These are phyloP conservation scores for Callionymus lyra DNA, from an alignment of 2,113 vertebrate species.

Conservation along the genomic window DNA sequence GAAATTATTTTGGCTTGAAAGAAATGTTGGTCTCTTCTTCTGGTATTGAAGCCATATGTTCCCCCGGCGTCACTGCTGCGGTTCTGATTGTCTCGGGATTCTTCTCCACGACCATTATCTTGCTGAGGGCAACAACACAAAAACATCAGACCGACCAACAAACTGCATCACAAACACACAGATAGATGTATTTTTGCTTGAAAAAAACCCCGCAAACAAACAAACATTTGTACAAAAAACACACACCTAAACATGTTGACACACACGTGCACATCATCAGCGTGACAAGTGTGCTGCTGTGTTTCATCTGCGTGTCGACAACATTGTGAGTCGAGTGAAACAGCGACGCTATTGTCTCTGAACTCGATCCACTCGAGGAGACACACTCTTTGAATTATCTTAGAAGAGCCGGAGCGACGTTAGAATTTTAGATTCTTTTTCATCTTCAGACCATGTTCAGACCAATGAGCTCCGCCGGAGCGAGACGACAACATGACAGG, in stretches of 20 bases:
- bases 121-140: slow-evolving; percentile 28
- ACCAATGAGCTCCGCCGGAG: background rate
- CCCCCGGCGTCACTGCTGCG: slow-evolving; percentile 4
- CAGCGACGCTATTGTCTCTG: slow-evolving; percentile 5
- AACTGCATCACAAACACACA: too few species aligned
- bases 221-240: too few species aligned
- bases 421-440: too few species aligned
- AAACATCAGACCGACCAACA: slow-evolving; percentile 17
- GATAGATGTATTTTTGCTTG: too few species aligned
- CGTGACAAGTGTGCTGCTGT: too few species aligned
- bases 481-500: slow-evolving; percentile 17
- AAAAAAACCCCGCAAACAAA: too few species aligned
- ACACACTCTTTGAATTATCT: slow-evolving; percentile 57
- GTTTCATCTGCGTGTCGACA: too few species aligned
- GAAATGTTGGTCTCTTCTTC: slow-evolving; percentile 23
- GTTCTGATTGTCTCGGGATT: slow-evolving; percentile 39
- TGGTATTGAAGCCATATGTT: slow-evolving; percentile 51
- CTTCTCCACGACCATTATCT: slow-evolving; percentile 36
- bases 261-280: too few species aligned
- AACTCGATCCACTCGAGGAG: slow-evolving; percentile 47
- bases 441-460: too few species aligned
- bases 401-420: slow-evolving; percentile 29
- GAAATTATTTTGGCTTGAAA: slow-evolving; percentile 32
- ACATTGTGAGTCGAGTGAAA: too few species aligned
- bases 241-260: too few species aligned